Conservation (phyloP, 2,113 vertebrate species). For the Pelmatolapia mariae region DNA sequence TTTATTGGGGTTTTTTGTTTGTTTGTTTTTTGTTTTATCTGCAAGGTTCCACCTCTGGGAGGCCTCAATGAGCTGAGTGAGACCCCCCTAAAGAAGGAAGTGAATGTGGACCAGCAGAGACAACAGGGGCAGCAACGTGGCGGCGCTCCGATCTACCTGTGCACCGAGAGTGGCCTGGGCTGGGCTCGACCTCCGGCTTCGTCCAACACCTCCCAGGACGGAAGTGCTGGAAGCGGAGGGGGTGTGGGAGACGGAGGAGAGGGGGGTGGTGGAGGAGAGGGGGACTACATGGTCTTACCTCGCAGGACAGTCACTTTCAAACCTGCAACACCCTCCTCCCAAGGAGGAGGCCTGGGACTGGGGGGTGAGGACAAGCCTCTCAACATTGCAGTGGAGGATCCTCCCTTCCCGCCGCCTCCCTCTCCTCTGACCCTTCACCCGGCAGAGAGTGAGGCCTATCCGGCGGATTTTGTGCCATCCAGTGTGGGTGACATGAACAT, state of each 20-base stretch:
- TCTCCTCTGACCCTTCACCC: conserved; percentile 77
- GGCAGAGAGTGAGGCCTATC: conserved; percentile 81
- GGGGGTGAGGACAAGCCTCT: conserved; percentile 81
- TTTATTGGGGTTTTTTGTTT: background rate
- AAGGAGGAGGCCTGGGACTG: conserved; percentile 58
- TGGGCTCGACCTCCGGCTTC: conserved; percentile 77
- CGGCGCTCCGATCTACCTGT: conserved; percentile 84
- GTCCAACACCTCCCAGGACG: conserved; percentile 64
- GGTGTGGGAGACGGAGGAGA: conserved; percentile 56
- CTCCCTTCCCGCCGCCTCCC: conserved; percentile 78
- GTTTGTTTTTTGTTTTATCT: background rate
- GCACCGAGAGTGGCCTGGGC: conserved; percentile 87
- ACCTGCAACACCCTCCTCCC: conserved; percentile 67
- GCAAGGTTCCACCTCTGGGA: conserved; percentile 81
- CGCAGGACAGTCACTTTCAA: conserved; percentile 90
- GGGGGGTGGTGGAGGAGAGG: conserved; percentile 73
- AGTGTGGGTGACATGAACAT: conserved; percentile 80
- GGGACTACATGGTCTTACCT: conserved; percentile 97
- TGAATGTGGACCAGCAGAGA: conserved; percentile 77
- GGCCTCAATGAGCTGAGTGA: conserved; percentile 85
- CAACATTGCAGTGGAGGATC: conserved; percentile 80
- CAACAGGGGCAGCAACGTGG: conserved; percentile 64
- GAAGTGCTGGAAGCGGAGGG: conserved; percentile 54
- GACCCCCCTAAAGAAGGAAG: conserved; percentile 78
- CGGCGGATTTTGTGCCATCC: conserved; percentile 81